Conservation (phyloP, 2,888 invertebrate genomes). For the Platycnemis pennipes region DNA sequence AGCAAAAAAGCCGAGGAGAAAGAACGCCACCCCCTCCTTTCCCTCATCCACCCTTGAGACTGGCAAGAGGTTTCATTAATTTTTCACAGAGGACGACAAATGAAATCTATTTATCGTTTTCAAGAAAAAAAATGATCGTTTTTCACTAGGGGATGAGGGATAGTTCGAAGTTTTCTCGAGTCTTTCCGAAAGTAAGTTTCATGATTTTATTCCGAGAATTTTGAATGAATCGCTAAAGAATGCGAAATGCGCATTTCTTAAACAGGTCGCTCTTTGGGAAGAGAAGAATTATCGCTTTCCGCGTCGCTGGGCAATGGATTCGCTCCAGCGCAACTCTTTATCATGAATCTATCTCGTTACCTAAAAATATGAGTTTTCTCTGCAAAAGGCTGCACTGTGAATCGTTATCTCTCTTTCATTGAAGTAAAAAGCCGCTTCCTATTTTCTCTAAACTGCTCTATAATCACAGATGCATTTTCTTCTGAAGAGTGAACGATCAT, state of each 20-base stretch:
- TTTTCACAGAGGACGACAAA: background rate
- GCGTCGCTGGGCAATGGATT: background rate
- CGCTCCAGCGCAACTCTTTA: background rate
- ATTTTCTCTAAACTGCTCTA: too few relatives aligned
- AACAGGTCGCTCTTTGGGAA: background rate
- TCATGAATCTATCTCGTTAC: background rate
- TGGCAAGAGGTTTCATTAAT: background rate
- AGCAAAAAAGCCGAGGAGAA: background rate
- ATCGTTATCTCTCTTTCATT: background rate
- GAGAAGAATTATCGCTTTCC: conserved; percentile 9
- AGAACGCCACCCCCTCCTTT: background rate
- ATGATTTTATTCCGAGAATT: background rate
- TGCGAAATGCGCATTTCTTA: background rate
- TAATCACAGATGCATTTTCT: too few relatives aligned
- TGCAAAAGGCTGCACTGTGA: background rate
- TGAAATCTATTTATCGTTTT: conserved; percentile 11
- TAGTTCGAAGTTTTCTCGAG: background rate
- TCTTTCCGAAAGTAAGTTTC: background rate
- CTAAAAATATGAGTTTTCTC: background rate
- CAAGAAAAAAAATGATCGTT: background rate
- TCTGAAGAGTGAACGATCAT: too few relatives aligned
- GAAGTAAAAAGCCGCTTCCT: background rate
- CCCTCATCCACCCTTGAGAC: background rate
- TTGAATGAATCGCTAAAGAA: background rate
- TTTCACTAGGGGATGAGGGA: background rate